These are phyloP conservation scores for Bellardia pandia DNA, from an alignment of 2,888 invertebrate genomes.

Conservation along the genomic window DNA sequence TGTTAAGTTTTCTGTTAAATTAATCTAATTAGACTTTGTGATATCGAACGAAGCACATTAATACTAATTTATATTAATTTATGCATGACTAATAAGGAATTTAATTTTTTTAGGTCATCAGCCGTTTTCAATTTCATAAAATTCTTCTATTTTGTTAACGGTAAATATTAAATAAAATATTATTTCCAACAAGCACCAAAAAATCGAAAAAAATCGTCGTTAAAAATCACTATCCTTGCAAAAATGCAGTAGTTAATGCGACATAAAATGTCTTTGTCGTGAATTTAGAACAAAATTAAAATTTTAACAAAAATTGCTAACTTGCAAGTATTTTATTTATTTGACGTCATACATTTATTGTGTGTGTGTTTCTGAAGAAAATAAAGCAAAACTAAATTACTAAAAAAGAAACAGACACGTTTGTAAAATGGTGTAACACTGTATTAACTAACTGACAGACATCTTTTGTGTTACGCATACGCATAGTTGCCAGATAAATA, in stretches of 20 bases:
- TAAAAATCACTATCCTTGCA: conserved; percentile 68
- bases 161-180: no score
- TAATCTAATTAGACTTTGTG: no score
- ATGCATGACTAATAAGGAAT: no score
- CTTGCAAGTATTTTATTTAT: conserved; percentile 55
- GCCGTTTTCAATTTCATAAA: no score
- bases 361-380: background rate
- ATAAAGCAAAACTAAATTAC: background rate
- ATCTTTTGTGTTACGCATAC: conserved; percentile 60
- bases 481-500: no score
- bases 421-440: conserved; percentile 32
- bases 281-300: conserved; percentile 4
- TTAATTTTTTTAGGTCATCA: no score
- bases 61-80: no score
- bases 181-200: no score
- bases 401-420: conserved; percentile 17
- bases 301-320: conserved; percentile 62
- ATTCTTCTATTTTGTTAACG: no score
- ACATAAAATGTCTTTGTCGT: conserved; percentile 24
- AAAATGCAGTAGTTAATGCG: conserved; percentile 68
- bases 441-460: conserved; percentile 54
- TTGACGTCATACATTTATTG: conserved; percentile 60
- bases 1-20: no score
- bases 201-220: conserved; percentile 27
- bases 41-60: no score